phyloP scores from a whole-genome alignment of 2,113 vertebrate species.

The Caranx melampygus region DNA sequence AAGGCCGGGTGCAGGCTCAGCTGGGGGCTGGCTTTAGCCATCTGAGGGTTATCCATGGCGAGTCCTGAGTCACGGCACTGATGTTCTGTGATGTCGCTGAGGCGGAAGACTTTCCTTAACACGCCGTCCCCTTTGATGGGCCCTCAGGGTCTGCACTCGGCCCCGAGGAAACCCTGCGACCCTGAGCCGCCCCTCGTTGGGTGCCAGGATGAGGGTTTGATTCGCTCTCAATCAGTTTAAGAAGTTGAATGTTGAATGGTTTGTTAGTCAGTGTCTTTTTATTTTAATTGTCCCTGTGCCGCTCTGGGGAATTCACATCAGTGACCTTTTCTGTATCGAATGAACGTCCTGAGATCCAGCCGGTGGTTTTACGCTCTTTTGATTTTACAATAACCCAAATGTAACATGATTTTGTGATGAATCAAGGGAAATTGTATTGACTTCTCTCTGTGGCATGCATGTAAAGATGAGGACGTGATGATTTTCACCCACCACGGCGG shows the following conservation, averaged over 20 bases:
- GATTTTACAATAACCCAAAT: no score
- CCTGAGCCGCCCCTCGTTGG: slow-evolving; percentile 52
- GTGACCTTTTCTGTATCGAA: not conserved
- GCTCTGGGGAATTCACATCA: not conserved
- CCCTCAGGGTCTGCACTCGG: slow-evolving; percentile 67
- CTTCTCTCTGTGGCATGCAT: no score
- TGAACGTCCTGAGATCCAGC: no score
- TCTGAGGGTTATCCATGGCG: slow-evolving; percentile 79
- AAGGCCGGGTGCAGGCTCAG: slow-evolving; percentile 78
- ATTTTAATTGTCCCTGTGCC: not conserved
- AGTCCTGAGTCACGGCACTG: slow-evolving; percentile 74
- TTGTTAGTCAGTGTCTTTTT: not conserved
- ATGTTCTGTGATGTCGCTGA: slow-evolving; percentile 84
- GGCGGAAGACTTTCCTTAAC: slow-evolving; percentile 84
- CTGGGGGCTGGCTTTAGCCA: slow-evolving; percentile 80
- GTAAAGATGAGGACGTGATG: no score
- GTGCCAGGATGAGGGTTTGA: slow-evolving; percentile 55
- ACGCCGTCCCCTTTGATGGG: slow-evolving; percentile 78
- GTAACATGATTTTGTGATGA: no score
- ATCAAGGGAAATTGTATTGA: no score
- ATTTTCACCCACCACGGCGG: no score
- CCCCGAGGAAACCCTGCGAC: slow-evolving; percentile 63
- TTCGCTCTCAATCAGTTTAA: slow-evolving; percentile 50
- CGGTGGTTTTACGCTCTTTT: no score
- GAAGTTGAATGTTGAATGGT: slow-evolving; percentile 22